Evolutionary conservation across 2,888 invertebrate genomes (phyloP), one percentile per base, ranked within the genome.

Genomic region (Drosophila greeni): DNA sequence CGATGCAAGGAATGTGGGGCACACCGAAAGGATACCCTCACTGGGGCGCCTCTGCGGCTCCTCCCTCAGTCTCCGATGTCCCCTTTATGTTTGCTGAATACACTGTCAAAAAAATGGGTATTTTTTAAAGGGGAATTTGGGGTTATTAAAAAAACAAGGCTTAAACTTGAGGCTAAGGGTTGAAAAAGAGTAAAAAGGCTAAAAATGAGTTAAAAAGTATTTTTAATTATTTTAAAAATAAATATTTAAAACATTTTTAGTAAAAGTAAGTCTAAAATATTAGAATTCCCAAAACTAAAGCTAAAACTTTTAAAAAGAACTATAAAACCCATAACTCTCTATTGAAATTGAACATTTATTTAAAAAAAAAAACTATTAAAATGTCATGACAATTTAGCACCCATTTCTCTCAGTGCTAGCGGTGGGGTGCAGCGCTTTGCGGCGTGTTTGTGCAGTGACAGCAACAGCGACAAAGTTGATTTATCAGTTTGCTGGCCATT

Each of bases 401-500:
- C 2, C 0, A 12, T 24, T 43, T 33, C 31, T 39, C 18, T 3
- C 43, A 16, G 71, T 45, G 57, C 53, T 45, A 18, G 26, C 65
- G 66, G 57, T 47, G 68, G 73, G 66, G 75, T 66, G 66, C 75
- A 75, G 82, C 74, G 74, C 73, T 82, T 79, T 79, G 81, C 78
- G 83, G 75, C 81, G 82, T 79, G 75, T 80, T 74, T 75, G 77
- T 75, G 75, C 75, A 76, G 73, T 81, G 82, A 83, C 83, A 83
- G 83, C 82, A 76, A 83, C 76, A 78, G 76, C 77, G 82, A 78
- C 81, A 81, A 84, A 85, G 82, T 85, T 85, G 85, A 85, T 85
- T 85, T 85, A 85, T 85, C 85, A 79, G 82, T 79, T 85, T 81
- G 76, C 81, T 76, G 81, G 82, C 83, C 84, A 85, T 85, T 85